Evolutionary conservation across 2,113 vertebrate genomes (phyloP).

Genomic region (Megaptera novaeangliae): DNA sequence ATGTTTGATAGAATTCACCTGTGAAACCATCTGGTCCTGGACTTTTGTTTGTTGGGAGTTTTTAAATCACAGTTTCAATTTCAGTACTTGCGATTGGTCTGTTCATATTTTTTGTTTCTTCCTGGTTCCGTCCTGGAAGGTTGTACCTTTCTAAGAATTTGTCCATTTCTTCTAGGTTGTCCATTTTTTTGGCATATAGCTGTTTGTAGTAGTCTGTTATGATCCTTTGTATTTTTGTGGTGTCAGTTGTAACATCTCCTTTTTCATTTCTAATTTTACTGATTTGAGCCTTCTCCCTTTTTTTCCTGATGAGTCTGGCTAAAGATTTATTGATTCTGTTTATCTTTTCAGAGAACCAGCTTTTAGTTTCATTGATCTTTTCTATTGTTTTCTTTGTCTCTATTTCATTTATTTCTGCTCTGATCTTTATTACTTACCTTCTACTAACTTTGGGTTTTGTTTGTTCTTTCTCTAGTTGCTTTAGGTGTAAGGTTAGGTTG

Average conservation of each 20-base stretch:
- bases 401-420: not conserved
- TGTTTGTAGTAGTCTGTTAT: not conserved
- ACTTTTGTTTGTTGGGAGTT: not conserved
- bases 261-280: not conserved
- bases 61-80: too few relatives aligned
- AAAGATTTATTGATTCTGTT: not conserved
- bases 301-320: not conserved
- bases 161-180: too few relatives aligned
- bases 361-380: not conserved
- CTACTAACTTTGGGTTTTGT: not conserved
- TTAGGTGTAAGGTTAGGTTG: not conserved
- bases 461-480: not conserved
- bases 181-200: not conserved
- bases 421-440: not conserved
- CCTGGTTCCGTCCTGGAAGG: too few relatives aligned
- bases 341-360: not conserved
- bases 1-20: not conserved
- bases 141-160: too few relatives aligned
- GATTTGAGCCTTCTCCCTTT: not conserved
- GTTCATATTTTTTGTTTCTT: too few relatives aligned
- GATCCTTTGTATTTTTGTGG: not conserved
- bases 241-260: not conserved
- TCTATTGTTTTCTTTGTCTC: not conserved
- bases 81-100: too few relatives aligned
- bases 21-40: not conserved